Evolutionary conservation across 53 echinoderm and acorn worm species (phyloP), one percentile per base, ranked within the genome.

Genomic region (Antedon mediterranea): DNA sequence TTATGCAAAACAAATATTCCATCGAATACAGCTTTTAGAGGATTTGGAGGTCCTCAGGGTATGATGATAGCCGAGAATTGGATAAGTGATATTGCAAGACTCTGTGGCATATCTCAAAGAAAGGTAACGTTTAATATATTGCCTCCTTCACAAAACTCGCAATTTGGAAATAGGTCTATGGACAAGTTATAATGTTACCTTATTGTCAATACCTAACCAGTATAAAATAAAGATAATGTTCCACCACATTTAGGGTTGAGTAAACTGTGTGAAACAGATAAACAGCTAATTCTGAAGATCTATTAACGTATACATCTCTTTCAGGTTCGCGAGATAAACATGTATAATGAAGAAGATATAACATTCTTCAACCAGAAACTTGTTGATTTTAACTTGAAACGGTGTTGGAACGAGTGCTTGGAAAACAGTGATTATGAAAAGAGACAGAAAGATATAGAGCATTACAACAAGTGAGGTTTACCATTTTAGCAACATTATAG

Each of bases 21-120:
- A 3, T 92, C 97, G 6, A 93, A 87, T 71, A 95, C 97, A 13
- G 97, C 97, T 34, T 89, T 92, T 79, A 81, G 97, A 41, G 97
- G 97, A 9, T 95, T 92, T 72, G 97, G 97, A 23, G 86, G 78
- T 0, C 97, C 97, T 0, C 97, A 95, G 78, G 85, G 85, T 5
- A 71, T 89, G 83, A 30, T 89, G 33, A 75, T 95, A 57, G 80
- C 81, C 26, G 97, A 95, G 78, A 77, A 81, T 33, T 83, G 85
- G 72, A 82, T 95, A 77, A 57, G 87, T 1, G 85, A 95, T 33
- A 80, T 95, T 30, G 97, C 97, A 15, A 30, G 33, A 41, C 83
- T 76, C 32, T 88, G 86, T 57, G 86, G 89, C 30, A 32, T 92
- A 34, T 78, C 92, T 27, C 87, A 92, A 71, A 28, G 75, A 43